Percentiles rank a stretch among this genome's conserved stretches.
Conservation (phyloP, 1,140 invertebrate genomes). For the Aporrectodea caliginosa region DNA sequence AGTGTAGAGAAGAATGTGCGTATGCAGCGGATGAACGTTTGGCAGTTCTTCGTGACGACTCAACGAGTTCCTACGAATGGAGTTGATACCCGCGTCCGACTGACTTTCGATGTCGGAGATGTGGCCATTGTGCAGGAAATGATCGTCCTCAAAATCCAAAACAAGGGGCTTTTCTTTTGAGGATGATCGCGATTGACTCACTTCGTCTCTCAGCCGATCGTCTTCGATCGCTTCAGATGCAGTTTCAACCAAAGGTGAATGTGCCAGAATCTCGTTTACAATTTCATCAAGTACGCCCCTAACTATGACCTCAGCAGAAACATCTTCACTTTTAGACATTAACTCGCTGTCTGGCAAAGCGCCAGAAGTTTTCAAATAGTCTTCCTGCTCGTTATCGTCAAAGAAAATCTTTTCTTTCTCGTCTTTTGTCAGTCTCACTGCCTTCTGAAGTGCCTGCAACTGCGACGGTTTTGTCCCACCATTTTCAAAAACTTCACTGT, state of each 20-base stretch:
- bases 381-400: conserved; percentile 39
- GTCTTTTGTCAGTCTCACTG: conserved; percentile 48
- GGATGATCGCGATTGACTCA: background rate
- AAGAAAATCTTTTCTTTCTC: conserved; percentile 53
- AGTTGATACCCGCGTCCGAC: background rate
- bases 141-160: background rate
- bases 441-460: conserved; percentile 24
- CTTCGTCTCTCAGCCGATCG: background rate
- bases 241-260: background rate
- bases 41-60: conserved; percentile 33
- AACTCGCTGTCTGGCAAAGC: conserved; percentile 35
- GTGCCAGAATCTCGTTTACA: conserved; percentile 55
- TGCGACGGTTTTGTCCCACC: conserved; percentile 33
- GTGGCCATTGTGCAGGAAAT: background rate
- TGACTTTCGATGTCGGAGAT: background rate
- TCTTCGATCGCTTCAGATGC: background rate
- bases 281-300: conserved; percentile 62
- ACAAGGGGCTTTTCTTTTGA: background rate
- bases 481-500: conserved; percentile 46
- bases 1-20: conserved; percentile 76
- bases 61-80: background rate
- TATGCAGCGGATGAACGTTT: conserved; percentile 71
- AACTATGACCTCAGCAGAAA: conserved; percentile 52
- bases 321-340: conserved; percentile 5
- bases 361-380: no score